Percentiles rank a stretch among this genome's conserved stretches.
Conservation (phyloP, 2,113 vertebrate species). For the Monopterus albus region DNA sequence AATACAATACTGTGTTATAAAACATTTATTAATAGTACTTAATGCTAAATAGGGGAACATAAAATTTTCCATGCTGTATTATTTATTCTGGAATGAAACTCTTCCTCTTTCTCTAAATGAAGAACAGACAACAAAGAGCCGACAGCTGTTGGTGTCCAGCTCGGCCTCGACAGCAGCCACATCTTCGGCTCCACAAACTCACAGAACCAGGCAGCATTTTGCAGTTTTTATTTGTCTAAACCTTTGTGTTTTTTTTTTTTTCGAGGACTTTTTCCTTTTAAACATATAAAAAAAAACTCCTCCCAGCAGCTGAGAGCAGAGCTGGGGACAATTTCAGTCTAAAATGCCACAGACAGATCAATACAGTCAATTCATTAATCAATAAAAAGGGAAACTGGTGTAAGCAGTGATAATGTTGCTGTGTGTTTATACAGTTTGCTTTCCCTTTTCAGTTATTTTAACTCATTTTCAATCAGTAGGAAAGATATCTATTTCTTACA, state of each 20-base stretch:
- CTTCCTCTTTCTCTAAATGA: not conserved
- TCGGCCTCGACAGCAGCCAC: constrained; percentile 7
- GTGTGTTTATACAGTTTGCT: no score
- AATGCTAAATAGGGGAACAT: not conserved
- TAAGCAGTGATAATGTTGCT: no score
- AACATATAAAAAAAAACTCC: no score
- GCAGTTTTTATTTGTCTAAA: not conserved
- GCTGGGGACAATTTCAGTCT: no score
- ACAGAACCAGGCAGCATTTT: not conserved
- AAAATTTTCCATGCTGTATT: not conserved
- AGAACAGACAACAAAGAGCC: not conserved
- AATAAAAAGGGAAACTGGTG: not conserved
- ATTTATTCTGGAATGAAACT: constrained; percentile 2
- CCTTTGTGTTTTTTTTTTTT: no score
- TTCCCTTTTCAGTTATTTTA: no score
- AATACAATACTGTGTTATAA: no score
- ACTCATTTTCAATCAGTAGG: no score
- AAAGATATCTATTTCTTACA: no score
- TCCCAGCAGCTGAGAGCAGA: no score
- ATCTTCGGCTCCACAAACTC: not conserved
- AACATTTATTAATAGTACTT: no score
- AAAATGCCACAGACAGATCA: not conserved
- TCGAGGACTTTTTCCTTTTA: no score
- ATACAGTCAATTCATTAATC: not conserved
- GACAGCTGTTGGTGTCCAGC: constrained; percentile 21